Base-by-base conservation (phyloP, 2,113 vertebrate genomes). In the Coregonus clupeaformis region DNA sequence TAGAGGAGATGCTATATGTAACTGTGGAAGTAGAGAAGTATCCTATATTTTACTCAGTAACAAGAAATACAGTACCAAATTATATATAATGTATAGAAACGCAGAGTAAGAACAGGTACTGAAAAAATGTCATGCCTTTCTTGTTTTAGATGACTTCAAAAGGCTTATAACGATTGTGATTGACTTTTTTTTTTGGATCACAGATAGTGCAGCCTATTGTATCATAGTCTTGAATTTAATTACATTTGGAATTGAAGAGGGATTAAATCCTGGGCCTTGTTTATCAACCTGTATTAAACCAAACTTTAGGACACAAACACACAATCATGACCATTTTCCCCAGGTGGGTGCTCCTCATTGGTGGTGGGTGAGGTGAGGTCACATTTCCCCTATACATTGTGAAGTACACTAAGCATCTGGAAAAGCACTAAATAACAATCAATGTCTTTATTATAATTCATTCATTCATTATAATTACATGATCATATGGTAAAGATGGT, bases 71-170 rank as follows among this genome's bases (percentile, higher is more conserved):
- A 63, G 60, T 65, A 65, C 22, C 11, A 30, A 29, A 29, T 29
- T 14, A 65, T 65, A 65, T 65, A 22, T 65, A 5, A 65, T 29
- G 63, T 65, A 65, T 29, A 65, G 63, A 27, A 16, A 29, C 63
- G 14, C 7, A 65, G 63, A 14, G 63, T 65, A 65, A 24, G 13
- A 65, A 29, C 14, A 65, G 63, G 14, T 11, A 18, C 49, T 1
- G 49, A 52, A 52, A 16, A 52, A 16, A 52, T 3, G 49, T 52
- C 49, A 52, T 52, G 49, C 49, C 14, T 29, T 65, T 29, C 16
- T 65, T 16, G 24, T 65, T 30, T 65, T 65, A 29, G 27, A 30
- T 65, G 27, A 65, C 24, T 27, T 64, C 27, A 64, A 12, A 22
- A 30, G 60, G 9, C 63, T 29, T 29, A 29, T 29, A 29, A 30